Evolutionary conservation across 1,140 invertebrate species (phyloP).

Genomic region (Paraescarpia echinospica): DNA sequence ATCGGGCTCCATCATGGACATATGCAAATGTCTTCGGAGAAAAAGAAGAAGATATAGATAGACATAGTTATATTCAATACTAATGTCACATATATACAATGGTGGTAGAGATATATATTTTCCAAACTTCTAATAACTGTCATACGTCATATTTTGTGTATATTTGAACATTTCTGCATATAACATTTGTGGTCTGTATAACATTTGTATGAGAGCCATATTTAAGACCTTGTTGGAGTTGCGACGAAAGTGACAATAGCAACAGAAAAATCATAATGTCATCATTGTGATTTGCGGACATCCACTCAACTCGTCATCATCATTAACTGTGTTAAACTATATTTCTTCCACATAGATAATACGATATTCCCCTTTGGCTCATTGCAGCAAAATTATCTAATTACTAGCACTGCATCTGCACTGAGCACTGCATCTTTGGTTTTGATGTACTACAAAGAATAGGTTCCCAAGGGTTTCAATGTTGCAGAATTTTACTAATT

Average conservation of each 20-base stretch:
- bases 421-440: too few species aligned
- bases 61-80: background rate
- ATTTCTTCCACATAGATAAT: too few species aligned
- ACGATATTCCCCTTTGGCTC: too few species aligned
- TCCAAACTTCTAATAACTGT: background rate
- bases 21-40: background rate
- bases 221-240: background rate
- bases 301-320: too few species aligned
- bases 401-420: too few species aligned
- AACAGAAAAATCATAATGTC: too few species aligned
- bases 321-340: too few species aligned
- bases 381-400: background rate
- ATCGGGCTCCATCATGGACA: constrained; percentile 15
- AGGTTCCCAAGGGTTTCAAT: too few species aligned
- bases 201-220: background rate
- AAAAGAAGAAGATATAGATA: constrained; percentile 10
- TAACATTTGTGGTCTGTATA: background rate
- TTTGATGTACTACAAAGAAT: too few species aligned
- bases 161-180: background rate
- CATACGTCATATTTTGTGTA: background rate
- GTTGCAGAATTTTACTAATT: too few species aligned
- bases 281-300: too few species aligned
- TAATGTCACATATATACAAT: background rate
- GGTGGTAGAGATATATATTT: background rate
- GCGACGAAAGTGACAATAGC: too few species aligned